Percentiles rank a stretch among this genome's conserved stretches.
Conservation (phyloP, 2,888 invertebrate genomes). For the Drosophila picticornis region DNA sequence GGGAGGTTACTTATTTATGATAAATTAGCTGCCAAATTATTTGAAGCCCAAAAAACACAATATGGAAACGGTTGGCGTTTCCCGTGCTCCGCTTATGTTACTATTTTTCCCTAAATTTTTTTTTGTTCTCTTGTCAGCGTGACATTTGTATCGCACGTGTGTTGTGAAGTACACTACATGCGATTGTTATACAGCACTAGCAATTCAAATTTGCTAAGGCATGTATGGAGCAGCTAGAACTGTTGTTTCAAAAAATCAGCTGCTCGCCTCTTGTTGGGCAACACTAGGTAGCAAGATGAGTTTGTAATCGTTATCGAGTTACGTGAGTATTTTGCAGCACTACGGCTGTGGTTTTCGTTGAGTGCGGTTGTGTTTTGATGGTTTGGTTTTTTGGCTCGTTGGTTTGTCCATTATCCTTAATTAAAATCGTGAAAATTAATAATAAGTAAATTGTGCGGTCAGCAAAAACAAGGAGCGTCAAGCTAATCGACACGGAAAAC, state of each 20-base stretch:
- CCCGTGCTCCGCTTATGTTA: conserved; percentile 56
- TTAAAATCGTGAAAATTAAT: conserved; percentile 36
- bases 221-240: conserved; percentile 17
- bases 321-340: conserved; percentile 45
- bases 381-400: conserved; percentile 37
- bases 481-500: conserved; percentile 7
- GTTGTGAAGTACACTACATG: conserved; percentile 48
- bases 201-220: not conserved
- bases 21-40: conserved; percentile 52
- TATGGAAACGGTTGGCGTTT: conserved; percentile 40
- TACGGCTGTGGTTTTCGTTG: conserved; percentile 56
- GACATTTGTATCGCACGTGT: conserved; percentile 60
- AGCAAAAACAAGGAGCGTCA: conserved; percentile 15
- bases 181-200: conserved; percentile 40
- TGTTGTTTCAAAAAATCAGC: conserved; percentile 35
- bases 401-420: conserved; percentile 44
- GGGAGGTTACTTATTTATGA: conserved; percentile 46
- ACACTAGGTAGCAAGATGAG: conserved; percentile 5
- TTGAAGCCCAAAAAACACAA: conserved; percentile 53
- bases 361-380: conserved; percentile 62
- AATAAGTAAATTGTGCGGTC: conserved; percentile 26
- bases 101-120: conserved; percentile 48
- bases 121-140: conserved; percentile 54
- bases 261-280: conserved; percentile 29
- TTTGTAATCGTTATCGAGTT: conserved; percentile 37